Conservation (phyloP, 2,888 invertebrate genomes). For the Metallyticus violacea region DNA sequence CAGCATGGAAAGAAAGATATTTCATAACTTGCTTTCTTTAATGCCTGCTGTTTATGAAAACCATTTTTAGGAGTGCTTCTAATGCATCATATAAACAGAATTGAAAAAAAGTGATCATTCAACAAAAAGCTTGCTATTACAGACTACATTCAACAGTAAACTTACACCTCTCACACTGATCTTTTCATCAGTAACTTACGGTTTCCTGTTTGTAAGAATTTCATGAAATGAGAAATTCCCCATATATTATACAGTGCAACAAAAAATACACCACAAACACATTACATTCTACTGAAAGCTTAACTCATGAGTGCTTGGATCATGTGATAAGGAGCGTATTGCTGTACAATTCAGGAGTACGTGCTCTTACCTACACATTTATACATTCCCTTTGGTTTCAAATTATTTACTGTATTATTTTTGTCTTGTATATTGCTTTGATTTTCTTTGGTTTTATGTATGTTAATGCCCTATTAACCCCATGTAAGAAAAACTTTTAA, state of each 20-base stretch:
- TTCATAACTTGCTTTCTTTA: neutral
- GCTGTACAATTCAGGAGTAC: too few relatives aligned
- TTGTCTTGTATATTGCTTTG: too few relatives aligned
- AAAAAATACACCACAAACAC: neutral
- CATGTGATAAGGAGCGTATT: neutral
- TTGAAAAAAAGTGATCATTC: neutral
- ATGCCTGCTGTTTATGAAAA: neutral
- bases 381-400: too few relatives aligned
- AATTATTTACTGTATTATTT: too few relatives aligned
- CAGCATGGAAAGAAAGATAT: too few relatives aligned
- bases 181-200: conserved; percentile 57
- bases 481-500: too few relatives aligned
- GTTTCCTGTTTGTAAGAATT: conserved; percentile 60
- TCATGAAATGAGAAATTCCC: conserved; percentile 43
- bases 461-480: too few relatives aligned
- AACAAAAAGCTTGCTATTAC: neutral
- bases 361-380: too few relatives aligned
- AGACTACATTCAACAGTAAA: conserved; percentile 3
- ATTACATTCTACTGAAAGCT: neutral
- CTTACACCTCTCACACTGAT: conserved; percentile 14
- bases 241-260: neutral
- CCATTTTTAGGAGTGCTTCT: neutral
- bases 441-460: too few relatives aligned
- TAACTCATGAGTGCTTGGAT: neutral
- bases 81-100: neutral